phyloP scores from a whole-genome alignment of 1,140 invertebrate species.

The Arctopsyche grandis region DNA sequence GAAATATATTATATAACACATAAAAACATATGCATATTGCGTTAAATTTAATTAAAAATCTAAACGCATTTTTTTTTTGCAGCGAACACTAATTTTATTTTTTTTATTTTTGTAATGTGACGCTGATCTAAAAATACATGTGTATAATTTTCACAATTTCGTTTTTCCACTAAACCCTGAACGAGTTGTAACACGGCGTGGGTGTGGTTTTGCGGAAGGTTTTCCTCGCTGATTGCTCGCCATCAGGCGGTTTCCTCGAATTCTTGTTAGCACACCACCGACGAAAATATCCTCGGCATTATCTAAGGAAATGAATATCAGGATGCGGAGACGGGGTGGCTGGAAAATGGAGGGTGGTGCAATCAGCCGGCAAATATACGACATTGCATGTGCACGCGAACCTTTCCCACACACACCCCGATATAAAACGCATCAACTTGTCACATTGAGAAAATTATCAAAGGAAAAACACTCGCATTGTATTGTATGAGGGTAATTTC shows the following conservation, averaged over 20 bases:
- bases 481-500: too few species aligned
- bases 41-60: too few species aligned
- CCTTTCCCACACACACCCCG: background rate
- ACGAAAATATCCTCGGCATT: slow-evolving; percentile 26
- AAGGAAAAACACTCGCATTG: too few species aligned
- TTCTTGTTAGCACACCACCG: slow-evolving; percentile 17
- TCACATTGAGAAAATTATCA: slow-evolving; percentile 21
- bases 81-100: too few species aligned
- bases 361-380: slow-evolving; percentile 18
- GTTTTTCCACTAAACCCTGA: background rate
- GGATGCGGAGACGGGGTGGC: background rate
- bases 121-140: too few species aligned
- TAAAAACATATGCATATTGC: too few species aligned
- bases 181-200: background rate
- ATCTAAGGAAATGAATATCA: slow-evolving; percentile 28
- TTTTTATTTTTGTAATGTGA: too few species aligned
- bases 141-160: background rate
- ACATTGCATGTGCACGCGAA: slow-evolving; percentile 26
- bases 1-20: too few species aligned
- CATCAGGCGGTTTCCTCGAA: slow-evolving; percentile 7
- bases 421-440: slow-evolving; percentile 20
- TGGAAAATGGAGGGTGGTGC: too few species aligned
- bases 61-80: too few species aligned
- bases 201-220: background rate
- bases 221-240: slow-evolving; percentile 12